Percentiles rank a stretch among this genome's conserved stretches.
phyloP scores from a whole-genome alignment of 2,113 vertebrate genomes.

The Gnathonemus longibarbis region DNA sequence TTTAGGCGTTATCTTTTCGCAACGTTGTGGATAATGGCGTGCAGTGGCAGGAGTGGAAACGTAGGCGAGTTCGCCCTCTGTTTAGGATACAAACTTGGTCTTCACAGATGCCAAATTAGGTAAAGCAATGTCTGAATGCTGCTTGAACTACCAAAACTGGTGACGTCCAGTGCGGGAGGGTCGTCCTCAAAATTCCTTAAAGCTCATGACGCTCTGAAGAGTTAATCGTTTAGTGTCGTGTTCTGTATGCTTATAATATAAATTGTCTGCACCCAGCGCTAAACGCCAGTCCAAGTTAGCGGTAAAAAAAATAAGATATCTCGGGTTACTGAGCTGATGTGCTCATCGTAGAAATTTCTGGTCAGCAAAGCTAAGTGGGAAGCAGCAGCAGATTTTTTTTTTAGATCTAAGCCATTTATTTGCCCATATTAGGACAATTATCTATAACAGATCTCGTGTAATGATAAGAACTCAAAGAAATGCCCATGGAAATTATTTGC shows the following conservation, averaged over 20 bases:
- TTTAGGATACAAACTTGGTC: not conserved
- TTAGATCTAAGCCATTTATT: not conserved
- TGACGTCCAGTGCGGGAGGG: not conserved
- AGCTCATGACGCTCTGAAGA: not conserved
- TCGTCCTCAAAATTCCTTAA: not conserved
- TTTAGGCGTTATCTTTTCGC: not conserved
- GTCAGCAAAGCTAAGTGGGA: not conserved
- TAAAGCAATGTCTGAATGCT: not conserved
- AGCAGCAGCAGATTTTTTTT: not conserved
- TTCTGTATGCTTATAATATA: not conserved
- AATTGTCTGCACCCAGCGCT: not conserved
- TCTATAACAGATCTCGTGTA: not conserved
- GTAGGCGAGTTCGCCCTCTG: not conserved
- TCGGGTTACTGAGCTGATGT: not conserved
- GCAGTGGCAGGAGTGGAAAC: not conserved
- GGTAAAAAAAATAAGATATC: not conserved
- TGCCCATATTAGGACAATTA: not conserved
- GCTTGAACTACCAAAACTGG: not conserved
- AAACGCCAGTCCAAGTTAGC: not conserved
- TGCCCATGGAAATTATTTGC: not conserved
- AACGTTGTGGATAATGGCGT: not conserved
- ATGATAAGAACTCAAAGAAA: not conserved
- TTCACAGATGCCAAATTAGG: not conserved
- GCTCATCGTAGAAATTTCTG: not conserved
- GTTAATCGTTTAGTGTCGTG: not conserved